Evolutionary conservation across 1,140 invertebrate species (phyloP).

Genomic region (Contarinia nasturtii): DNA sequence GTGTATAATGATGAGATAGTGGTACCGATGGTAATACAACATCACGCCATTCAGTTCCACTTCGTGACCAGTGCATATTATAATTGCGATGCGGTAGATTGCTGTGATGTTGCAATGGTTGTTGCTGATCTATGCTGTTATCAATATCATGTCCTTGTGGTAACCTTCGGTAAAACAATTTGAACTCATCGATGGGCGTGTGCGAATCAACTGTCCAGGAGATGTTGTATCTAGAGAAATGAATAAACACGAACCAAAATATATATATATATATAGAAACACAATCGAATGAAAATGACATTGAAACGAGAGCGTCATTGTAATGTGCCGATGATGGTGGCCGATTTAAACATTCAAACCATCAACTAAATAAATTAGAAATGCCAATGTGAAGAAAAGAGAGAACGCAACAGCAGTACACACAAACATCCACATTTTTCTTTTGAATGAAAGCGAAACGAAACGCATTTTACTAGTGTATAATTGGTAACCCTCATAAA

Average conservation of each 20-base stretch:
- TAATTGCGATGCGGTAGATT: constrained; percentile 14
- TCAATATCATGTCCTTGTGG: constrained; percentile 27
- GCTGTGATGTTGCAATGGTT: constrained; percentile 20
- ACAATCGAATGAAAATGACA: too few relatives aligned
- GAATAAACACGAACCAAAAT: neutral
- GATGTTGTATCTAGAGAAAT: constrained; percentile 33
- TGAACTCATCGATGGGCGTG: constrained; percentile 41
- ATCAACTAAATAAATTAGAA: too few relatives aligned
- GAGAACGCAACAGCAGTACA: neutral
- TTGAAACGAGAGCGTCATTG: too few relatives aligned
- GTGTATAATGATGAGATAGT: constrained; percentile 25
- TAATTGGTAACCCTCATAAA: neutral
- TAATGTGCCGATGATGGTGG: too few relatives aligned
- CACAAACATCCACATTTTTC: neutral
- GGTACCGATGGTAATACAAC: constrained; percentile 33
- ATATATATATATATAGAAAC: neutral
- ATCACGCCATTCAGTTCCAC: constrained; percentile 36
- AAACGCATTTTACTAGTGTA: neutral
- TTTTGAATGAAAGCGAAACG: neutral
- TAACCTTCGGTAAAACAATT: constrained; percentile 38
- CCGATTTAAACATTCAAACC: too few relatives aligned
- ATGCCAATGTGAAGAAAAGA: too few relatives aligned
- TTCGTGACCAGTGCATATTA: constrained; percentile 23
- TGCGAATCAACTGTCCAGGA: constrained; percentile 44
- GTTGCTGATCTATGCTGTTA: constrained; percentile 20